Evolutionary conservation across 2,888 invertebrate species (phyloP), one percentile per base, ranked within the genome.

Genomic region (Stegana nigrithorax): DNA sequence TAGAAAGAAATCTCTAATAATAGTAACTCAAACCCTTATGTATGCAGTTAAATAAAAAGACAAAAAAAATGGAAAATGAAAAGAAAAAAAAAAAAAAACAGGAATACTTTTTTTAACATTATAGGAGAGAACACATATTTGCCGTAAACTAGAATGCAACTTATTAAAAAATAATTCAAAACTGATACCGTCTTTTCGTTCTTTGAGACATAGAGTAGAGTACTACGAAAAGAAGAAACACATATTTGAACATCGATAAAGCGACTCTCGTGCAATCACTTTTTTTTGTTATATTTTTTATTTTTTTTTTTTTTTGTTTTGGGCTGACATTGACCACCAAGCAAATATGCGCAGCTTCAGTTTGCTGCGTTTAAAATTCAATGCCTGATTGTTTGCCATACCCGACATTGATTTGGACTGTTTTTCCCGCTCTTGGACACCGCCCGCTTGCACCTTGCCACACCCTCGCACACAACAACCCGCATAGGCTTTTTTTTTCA

Each of bases 281-380:
- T 29, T 29, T 12, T 53, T 56, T 21, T 55, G 25, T n/a, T 42
- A 51, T 60, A 51, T 53, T 74, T 72, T 71, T 72, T 74, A 72
- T 68, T 64, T 68, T 66, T 63, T 68, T 68, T 59, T 67, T 66
- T 66, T 71, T 73, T 73, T 4, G 12, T 42, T n/a, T 17, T 42
- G 12, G 42, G n/a, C 42, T n/a, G n/a, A n/a, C n/a, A n/a, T n/a
- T n/a, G n/a, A n/a, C n/a, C n/a, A n/a, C n/a, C n/a, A n/a, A 36
- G 10, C 36, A 36, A 17, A 44, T 17, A 17, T 44, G 19, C 17
- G 44, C 26, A 14, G 32, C 39, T 21, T 36, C 55, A 55, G 12
- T 27, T 44, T 29, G 58, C n/a, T 27, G 58, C 58, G 17, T 58
- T 58, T 59, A 59, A 59, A 45, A 59, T 47, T 45, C 58, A 32